Percentiles rank a stretch among this genome's conserved stretches.
phyloP scores from a whole-genome alignment of 2,888 invertebrate species.

The Euclidia mi region DNA sequence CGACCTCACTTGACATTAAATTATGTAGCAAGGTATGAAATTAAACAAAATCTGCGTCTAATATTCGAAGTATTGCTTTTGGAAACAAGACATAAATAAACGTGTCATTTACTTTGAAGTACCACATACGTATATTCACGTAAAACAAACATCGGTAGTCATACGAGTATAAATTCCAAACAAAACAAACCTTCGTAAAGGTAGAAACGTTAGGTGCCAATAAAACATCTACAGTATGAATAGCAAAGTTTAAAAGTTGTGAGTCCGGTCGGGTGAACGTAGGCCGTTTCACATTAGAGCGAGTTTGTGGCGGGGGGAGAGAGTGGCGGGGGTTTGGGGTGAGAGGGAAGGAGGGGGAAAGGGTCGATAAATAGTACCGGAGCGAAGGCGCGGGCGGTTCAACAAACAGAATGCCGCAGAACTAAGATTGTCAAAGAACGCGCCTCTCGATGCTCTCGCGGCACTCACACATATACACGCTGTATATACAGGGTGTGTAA shows the following conservation, averaged over 20 bases:
- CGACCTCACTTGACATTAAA: too few species aligned
- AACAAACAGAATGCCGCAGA: slow-evolving; percentile 10
- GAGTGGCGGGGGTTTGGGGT: neutral
- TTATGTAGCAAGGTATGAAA: too few species aligned
- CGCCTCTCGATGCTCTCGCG: neutral
- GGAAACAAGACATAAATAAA: too few species aligned
- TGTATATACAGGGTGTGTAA: too few species aligned
- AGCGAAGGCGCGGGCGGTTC: slow-evolving; percentile 6
- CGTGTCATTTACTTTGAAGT: too few species aligned
- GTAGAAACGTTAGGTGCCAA: slow-evolving; percentile 1
- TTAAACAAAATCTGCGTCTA: too few species aligned
- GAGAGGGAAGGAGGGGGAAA: neutral
- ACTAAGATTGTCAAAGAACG: slow-evolving; percentile 7
- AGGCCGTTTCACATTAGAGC: slow-evolving; percentile 11
- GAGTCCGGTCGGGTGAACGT: slow-evolving; percentile 13
- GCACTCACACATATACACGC: slow-evolving; percentile 1
- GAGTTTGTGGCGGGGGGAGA: slow-evolving; percentile 9
- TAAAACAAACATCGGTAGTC: neutral
- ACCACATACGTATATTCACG: too few species aligned
- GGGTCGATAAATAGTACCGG: slow-evolving; percentile 24
- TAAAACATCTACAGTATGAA: slow-evolving; percentile 8
- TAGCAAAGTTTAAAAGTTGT: slow-evolving; percentile 20
- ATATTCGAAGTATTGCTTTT: too few species aligned
- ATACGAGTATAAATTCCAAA: too few species aligned
- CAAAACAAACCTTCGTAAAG: slow-evolving; percentile 1